A percentile compares a stretch with the other conserved stretches of the same genome.
Evolutionary conservation across 2,113 vertebrate species (phyloP).

Genomic region (Brachionichthys hirsutus): DNA sequence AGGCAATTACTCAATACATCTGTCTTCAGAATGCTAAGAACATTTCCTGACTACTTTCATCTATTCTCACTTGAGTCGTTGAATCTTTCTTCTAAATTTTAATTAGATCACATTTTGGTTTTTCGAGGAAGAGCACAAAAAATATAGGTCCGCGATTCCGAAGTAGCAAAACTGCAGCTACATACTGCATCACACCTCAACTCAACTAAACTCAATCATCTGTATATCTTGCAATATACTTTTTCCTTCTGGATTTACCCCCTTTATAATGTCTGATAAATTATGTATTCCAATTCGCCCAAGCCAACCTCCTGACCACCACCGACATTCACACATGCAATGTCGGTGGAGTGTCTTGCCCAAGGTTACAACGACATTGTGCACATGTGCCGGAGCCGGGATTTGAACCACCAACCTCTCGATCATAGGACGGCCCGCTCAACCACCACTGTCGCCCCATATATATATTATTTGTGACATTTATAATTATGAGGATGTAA

Average conservation of each 20-base stretch:
- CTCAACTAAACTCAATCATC: constrained; percentile 48
- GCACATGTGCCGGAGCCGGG: too few species aligned
- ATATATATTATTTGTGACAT: too few species aligned
- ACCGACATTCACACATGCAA: too few species aligned
- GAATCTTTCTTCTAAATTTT: constrained; percentile 44
- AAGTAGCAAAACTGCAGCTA: constrained; percentile 9
- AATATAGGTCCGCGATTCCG: constrained; percentile 15
- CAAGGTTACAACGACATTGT: too few species aligned
- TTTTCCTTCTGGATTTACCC: constrained; percentile 46
- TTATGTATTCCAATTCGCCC: constrained; percentile 53
- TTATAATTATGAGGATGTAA: too few species aligned
- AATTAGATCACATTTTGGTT: constrained; percentile 52
- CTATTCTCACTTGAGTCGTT: constrained; percentile 13
- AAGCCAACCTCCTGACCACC: too few species aligned
- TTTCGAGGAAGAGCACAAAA: constrained; percentile 39
- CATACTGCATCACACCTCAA: constrained; percentile 36
- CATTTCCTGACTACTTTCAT: constrained; percentile 25
- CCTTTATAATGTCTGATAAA: constrained; percentile 57
- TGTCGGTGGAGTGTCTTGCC: too few species aligned
- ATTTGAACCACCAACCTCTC: too few species aligned
- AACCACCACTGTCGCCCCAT: too few species aligned
- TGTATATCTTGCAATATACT: constrained; percentile 46
- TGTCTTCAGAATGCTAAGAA: constrained; percentile 14
- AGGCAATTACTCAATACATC: constrained; percentile 1
- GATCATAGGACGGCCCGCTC: too few species aligned